Evolutionary conservation across 2,113 vertebrate species (phyloP), one percentile per base, ranked within the genome.

Genomic region (Pseudorectes ferrugineus): DNA sequence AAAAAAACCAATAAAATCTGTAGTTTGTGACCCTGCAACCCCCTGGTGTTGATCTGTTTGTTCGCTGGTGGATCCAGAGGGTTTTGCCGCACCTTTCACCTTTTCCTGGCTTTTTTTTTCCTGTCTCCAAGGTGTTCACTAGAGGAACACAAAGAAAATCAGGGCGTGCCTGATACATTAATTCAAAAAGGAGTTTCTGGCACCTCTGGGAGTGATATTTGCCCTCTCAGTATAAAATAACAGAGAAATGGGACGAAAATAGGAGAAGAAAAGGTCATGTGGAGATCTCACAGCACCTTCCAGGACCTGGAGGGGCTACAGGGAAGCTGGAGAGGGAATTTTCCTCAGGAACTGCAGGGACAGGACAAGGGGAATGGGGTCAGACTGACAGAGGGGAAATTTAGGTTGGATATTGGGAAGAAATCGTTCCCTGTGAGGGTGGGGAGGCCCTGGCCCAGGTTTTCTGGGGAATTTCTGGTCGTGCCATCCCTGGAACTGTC

Each of bases 41-140:
- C 63, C 25, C 51, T 84, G 76, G 72, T 58, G 62, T 16, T 72
- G 78, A 1, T 66, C 3, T 85, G 20, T 73, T 73, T 77, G 36
- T 35, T 59, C 1, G 2, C 10, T 48, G 81, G 3, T 18, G 43
- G 20, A 33, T 23, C 51, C 63, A 4, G 25, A 45, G 36, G 13
- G 46, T 9, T 26, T 42, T 51, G 23, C 12, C 0, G 1, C 12
- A 3, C 5, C 8, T 28, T 17, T 24, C 0, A 0, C 0, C 0
- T 65, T 67, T 38, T 22, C 52, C 49, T 7, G 11, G 8, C 0
- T 1, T 1, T 54, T 59, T 59, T 42, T 40, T 52, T 63, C 11
- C 42, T 12, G 6, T 6, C 35, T 35, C 22, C 6, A 9, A 29
- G 31, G 11, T 11, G 20, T 1, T 29, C 25, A 1, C 4, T 5